A percentile compares a stretch with the other conserved stretches of the same genome.
Evolutionary conservation across 2,797 vertebrate genomes (phyloP).

Genomic region (Naso thynnoides): DNA sequence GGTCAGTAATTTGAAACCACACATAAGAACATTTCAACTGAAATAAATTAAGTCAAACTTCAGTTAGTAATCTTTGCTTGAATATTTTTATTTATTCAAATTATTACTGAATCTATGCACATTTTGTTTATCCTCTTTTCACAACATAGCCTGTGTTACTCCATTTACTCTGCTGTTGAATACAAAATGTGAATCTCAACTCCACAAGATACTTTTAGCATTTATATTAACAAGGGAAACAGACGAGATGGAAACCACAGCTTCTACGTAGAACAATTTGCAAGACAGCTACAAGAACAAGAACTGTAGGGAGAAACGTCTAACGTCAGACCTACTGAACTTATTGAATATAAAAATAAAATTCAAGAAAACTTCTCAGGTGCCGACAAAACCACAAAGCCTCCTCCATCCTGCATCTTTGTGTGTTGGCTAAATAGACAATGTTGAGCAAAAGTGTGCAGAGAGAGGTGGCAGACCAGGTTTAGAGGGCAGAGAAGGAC

Average conservation of each 20-base stretch:
- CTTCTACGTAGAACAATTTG: background rate
- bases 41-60: background rate
- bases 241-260: background rate
- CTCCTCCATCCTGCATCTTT: constrained; percentile 41
- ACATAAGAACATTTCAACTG: background rate
- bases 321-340: background rate
- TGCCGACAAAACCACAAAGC: background rate
- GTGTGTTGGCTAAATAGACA: constrained; percentile 59
- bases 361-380: background rate
- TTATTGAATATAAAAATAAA: background rate
- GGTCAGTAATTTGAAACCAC: background rate
- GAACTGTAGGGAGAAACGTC: background rate
- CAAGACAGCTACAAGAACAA: background rate
- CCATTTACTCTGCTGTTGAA: background rate
- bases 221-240: background rate
- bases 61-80: background rate
- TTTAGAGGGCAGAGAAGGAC: constrained; percentile 44
- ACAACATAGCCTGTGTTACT: background rate
- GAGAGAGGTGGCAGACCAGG: constrained; percentile 27
- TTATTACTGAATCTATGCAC: background rate
- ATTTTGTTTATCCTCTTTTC: background rate
- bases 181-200: background rate
- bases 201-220: background rate
- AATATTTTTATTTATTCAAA: background rate
- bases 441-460: constrained; percentile 19